Evolutionary conservation across 1,140 invertebrate species (phyloP).

Genomic region (fruit fly (Drosophila melanogaster)): Release_6_plus_ISO1_MT NT_037436.4:6342001-6342500

Average conservation of each 20-base stretch:
- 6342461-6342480: neutral
- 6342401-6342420: conserved; percentile 80
- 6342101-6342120: conserved; percentile 60
- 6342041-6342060: conserved; percentile 32
- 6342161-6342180: conserved; percentile 75
- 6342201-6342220: conserved; percentile 59
- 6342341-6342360: conserved; percentile 59
- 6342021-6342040: conserved; percentile 29
- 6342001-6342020: conserved; percentile 77
- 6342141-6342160: conserved; percentile 21
- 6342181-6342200: conserved; percentile 70
- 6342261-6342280: conserved; percentile 37
- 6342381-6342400: conserved; percentile 81
- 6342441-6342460: no score
- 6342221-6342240: conserved; percentile 10
- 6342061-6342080: conserved; percentile 71
- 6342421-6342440: conserved; percentile 24
- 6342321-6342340: conserved; percentile 48
- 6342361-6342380: conserved; percentile 57
- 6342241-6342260: neutral
- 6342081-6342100: conserved; percentile 78
- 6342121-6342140: conserved; percentile 3
- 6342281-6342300: conserved; percentile 20
- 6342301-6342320: conserved; percentile 8
- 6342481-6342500: conserved; percentile 20